Conservation (phyloP, 2,113 vertebrate species). For the Glaucidium brasilianum region DNA sequence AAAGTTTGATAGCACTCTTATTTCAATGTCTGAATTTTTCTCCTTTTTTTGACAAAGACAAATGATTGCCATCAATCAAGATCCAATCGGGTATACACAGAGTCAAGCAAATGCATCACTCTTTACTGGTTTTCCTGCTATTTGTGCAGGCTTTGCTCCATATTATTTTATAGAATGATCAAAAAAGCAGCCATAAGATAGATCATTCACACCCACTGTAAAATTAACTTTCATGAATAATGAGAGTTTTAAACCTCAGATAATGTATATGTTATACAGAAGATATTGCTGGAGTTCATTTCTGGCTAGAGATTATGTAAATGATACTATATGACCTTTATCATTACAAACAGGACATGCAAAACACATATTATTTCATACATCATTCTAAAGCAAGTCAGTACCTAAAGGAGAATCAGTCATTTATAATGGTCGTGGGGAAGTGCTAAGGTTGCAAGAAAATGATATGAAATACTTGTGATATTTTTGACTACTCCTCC, state of each 20-base stretch:
- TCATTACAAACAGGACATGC: constrained; percentile 85
- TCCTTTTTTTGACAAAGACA: constrained; percentile 87
- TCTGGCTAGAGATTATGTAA: constrained; percentile 87
- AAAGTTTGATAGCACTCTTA: constrained; percentile 89
- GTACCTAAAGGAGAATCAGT: constrained; percentile 81
- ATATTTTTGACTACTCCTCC: constrained; percentile 68
- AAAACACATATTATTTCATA: constrained; percentile 89
- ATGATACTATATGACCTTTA: constrained; percentile 93
- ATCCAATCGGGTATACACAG: constrained; percentile 82
- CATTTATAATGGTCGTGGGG: constrained; percentile 85
- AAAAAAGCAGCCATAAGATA: constrained; percentile 81
- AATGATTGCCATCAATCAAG: constrained; percentile 92
- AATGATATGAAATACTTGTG: constrained; percentile 71
- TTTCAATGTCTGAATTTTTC: constrained; percentile 86
- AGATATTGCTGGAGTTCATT: constrained; percentile 82
- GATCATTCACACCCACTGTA: constrained; percentile 86
- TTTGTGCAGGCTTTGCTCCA: constrained; percentile 82
- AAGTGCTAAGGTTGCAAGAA: constrained; percentile 83
- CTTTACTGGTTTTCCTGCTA: constrained; percentile 82
- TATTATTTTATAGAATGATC: constrained; percentile 86
- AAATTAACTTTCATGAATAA: constrained; percentile 91
- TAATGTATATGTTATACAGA: constrained; percentile 82
- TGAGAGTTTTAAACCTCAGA: constrained; percentile 83
- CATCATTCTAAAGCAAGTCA: constrained; percentile 85
- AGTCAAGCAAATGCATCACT: constrained; percentile 80